Percentiles rank a stretch among this genome's conserved stretches.
These are phyloP conservation scores for Trachelus troglodyta DNA, from an alignment of 2,888 invertebrate genomes.

Conservation along the genomic window DNA sequence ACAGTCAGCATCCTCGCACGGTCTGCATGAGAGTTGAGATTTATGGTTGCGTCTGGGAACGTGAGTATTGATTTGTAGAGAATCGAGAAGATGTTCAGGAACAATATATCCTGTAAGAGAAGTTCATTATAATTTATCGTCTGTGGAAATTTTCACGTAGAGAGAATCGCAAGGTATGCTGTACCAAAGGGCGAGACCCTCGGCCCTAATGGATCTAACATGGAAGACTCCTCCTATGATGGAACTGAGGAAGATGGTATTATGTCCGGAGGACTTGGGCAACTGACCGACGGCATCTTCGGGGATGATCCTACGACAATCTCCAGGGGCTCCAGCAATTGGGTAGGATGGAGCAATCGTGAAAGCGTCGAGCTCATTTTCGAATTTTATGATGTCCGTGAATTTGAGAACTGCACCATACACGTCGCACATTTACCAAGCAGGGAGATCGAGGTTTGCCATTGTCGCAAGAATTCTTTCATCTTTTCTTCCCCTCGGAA, in stretches of 20 bases:
- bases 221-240: slow-evolving; percentile 86
- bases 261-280: slow-evolving; percentile 81
- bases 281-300: slow-evolving; percentile 80
- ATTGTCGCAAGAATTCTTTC: slow-evolving; percentile 4
- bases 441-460: slow-evolving; percentile 79
- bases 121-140: neutral
- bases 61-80: slow-evolving; percentile 67
- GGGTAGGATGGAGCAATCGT: slow-evolving; percentile 89
- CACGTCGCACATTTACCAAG: slow-evolving; percentile 74
- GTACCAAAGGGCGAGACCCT: slow-evolving; percentile 75
- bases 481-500: neutral
- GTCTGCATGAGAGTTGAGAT: slow-evolving; percentile 94
- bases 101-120: neutral
- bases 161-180: slow-evolving; percentile 75
- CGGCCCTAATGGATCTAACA: slow-evolving; percentile 72
- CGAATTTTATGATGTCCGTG: slow-evolving; percentile 81
- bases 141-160: slow-evolving; percentile 62
- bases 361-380: slow-evolving; percentile 81
- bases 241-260: slow-evolving; percentile 70
- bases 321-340: slow-evolving; percentile 65
- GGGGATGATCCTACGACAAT: slow-evolving; percentile 70
- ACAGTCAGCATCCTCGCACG: slow-evolving; percentile 85
- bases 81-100: neutral
- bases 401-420: slow-evolving; percentile 71
- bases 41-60: slow-evolving; percentile 85